These are phyloP conservation scores for Oryzias celebensis DNA, from an alignment of 2,113 vertebrate genomes.

Conservation along the genomic window DNA sequence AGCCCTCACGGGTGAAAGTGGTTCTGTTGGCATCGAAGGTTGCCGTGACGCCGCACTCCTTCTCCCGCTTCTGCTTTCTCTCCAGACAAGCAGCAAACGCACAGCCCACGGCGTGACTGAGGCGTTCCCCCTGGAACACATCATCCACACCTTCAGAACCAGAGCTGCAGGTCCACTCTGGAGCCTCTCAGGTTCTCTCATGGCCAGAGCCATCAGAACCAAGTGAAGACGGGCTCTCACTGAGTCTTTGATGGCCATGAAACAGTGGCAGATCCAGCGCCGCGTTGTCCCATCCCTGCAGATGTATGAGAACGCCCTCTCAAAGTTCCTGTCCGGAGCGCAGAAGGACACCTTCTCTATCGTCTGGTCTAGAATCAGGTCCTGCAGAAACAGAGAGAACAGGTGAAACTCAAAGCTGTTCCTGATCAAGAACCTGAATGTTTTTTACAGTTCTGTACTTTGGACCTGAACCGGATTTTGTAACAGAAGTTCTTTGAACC, in stretches of 20 bases:
- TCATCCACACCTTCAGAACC: background rate
- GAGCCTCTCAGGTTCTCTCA: too few species aligned
- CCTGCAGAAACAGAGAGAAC: conserved; percentile 70
- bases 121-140: conserved; percentile 86
- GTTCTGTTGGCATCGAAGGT: conserved; percentile 98
- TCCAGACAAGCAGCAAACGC: conserved; percentile 97
- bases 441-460: background rate
- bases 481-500: too few species aligned
- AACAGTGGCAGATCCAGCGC: conserved; percentile 99
- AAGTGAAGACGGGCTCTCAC: conserved; percentile 71
- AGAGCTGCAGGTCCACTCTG: background rate
- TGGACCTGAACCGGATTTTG: too few species aligned
- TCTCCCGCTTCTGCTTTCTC: conserved; percentile 97
- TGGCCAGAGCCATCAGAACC: background rate
- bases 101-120: conserved; percentile 97
- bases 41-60: conserved; percentile 97
- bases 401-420: background rate
- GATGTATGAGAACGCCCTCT: conserved; percentile 97
- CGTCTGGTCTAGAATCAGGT: conserved; percentile 98
- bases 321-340: conserved; percentile 97
- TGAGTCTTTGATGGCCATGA: conserved; percentile 98
- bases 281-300: conserved; percentile 98
- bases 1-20: conserved; percentile 97
- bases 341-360: conserved; percentile 99
- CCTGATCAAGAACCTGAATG: background rate